phyloP scores from a whole-genome alignment of 2,113 vertebrate species.

The Nibea albiflora region DNA sequence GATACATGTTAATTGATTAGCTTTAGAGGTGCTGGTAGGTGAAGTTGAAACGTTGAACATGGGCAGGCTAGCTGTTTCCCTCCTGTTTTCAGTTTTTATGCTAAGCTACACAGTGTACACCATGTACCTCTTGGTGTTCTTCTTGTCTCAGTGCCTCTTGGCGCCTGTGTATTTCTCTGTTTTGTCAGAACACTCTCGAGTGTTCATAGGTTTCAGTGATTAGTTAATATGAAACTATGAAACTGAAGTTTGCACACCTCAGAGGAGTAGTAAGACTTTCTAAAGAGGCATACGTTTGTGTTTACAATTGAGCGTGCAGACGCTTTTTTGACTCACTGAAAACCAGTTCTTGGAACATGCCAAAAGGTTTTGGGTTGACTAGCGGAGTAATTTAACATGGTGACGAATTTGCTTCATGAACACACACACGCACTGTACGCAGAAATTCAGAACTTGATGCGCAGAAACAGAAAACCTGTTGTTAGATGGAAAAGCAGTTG shows the following conservation, averaged over 20 bases:
- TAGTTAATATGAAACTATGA: no score
- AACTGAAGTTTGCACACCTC: neutral
- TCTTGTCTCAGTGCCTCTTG: no score
- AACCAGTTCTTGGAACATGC: neutral
- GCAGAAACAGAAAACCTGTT: neutral
- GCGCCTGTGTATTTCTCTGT: neutral
- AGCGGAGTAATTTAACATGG: neutral
- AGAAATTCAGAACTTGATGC: neutral
- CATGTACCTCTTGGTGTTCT: no score
- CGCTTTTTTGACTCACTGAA: neutral
- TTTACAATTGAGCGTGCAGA: neutral
- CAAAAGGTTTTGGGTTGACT: neutral
- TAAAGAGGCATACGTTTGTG: neutral
- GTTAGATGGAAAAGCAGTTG: conserved; percentile 16
- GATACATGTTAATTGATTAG: neutral
- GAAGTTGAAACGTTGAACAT: neutral
- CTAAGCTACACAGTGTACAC: no score
- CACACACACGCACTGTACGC: neutral
- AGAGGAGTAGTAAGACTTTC: neutral
- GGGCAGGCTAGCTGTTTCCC: neutral
- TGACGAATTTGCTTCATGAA: neutral
- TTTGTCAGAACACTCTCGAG: neutral
- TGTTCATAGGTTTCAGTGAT: neutral
- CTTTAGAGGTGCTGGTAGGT: neutral
- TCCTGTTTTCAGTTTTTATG: neutral